Conservation (phyloP, 1,140 invertebrate species). For the Paracyclopina nana region DNA sequence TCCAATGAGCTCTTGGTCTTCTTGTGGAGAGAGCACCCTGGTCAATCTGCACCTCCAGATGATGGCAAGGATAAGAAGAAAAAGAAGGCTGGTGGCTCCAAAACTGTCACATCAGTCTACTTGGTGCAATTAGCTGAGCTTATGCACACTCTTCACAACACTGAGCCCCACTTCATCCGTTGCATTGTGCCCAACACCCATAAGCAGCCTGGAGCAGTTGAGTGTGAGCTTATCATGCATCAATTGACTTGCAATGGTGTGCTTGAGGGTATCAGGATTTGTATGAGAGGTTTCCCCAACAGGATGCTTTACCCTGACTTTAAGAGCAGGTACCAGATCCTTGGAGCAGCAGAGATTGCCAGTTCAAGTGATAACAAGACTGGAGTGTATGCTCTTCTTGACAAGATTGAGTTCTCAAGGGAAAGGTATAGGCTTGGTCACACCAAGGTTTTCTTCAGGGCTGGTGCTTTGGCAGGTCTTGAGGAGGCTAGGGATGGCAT, state of each 20-base stretch:
- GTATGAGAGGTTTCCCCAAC: slow-evolving; percentile 99
- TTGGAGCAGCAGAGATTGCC: slow-evolving; percentile 35
- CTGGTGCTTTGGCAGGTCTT: slow-evolving; percentile 98
- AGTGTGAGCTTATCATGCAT: slow-evolving; percentile 97
- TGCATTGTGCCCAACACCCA: slow-evolving; percentile 51
- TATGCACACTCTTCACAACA: slow-evolving; percentile 85
- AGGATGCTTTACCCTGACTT: slow-evolving; percentile 99
- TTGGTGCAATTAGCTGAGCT: slow-evolving; percentile 55
- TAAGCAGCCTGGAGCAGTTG: slow-evolving; percentile 65
- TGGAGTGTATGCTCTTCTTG: slow-evolving; percentile 34
- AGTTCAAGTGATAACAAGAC: slow-evolving; percentile 34
- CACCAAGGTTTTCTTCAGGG: slow-evolving; percentile 99
- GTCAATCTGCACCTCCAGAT: slow-evolving; percentile 21
- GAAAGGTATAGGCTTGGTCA: slow-evolving; percentile 86
- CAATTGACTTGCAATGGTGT: slow-evolving; percentile 99
- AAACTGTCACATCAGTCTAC: slow-evolving; percentile 1
- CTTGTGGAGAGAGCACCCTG: slow-evolving; percentile 63
- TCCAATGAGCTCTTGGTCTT: slow-evolving; percentile 60
- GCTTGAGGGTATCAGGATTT: slow-evolving; percentile 99
- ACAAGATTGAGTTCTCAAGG: slow-evolving; percentile 43
- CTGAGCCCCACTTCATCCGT: slow-evolving; percentile 96
- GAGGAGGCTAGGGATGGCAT: slow-evolving; percentile 99
- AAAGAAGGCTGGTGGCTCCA: slow-evolving; percentile 19
- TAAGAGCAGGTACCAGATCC: slow-evolving; percentile 59
- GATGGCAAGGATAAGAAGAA: slow-evolving; percentile 22